Evolutionary conservation across 1,140 invertebrate species (phyloP), one percentile per base, ranked within the genome.

Genomic region (Augochlora pura): DNA sequence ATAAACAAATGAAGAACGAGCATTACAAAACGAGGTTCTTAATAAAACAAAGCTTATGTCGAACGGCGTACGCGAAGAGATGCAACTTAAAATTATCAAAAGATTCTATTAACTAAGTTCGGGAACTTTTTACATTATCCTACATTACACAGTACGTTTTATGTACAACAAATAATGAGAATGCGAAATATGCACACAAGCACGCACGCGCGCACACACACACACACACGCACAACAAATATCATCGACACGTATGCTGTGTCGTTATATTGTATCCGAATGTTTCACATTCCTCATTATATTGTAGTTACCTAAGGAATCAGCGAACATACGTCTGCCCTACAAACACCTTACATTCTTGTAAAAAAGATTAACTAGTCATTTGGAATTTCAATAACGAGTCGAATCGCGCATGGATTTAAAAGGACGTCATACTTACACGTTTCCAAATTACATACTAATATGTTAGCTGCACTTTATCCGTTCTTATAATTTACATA

Each of bases 101-200:
- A 65, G 25, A 21, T 7, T n/a, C 23, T 46, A 63, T 9, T 64
- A 38, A 65, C 14, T 9, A 57, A 57, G n/a, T 18, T 52, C 14
- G 16, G 1, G 2, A 42, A 59, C 10, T 60, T 49, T 77, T 60
- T 69, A 77, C 74, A 77, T 68, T 8, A n/a, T 16, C 57, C 23
- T 46, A 23, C 18, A 25, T 57, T 46, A 27, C 0, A 42, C 52
- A 21, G 54, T 21, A 10, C 23, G 14, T 21, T 76, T 12, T 76
- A 46, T 46, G n/a, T 57, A 68, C 52, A 67, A 27, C n/a, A 46
- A 16, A 23, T 27, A 6, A 38, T 42, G 60, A n/a, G 9, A 65
- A 27, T 3, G 25, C 42, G 5, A 8, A 25, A 75, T 14, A 42
- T 27, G 21, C 9, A 27, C 21, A 46, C 3, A 46, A 12, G 42